phyloP scores from a whole-genome alignment of 2,888 invertebrate species.

The Malachius bipustulatus region DNA sequence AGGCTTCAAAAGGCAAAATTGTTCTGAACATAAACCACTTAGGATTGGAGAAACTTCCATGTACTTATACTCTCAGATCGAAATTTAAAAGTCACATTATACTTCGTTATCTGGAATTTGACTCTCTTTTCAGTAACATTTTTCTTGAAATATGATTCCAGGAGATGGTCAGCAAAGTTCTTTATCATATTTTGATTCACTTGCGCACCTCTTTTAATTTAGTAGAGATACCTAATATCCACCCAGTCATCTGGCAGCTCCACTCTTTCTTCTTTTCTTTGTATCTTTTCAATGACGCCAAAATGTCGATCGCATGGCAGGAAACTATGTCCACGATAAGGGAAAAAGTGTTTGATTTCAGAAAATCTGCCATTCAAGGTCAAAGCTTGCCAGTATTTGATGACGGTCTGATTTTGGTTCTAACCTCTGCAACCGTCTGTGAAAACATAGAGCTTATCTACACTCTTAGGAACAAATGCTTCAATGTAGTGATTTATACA shows the following conservation, averaged over 20 bases:
- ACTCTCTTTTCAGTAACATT: slow-evolving; percentile 3
- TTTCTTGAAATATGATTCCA: slow-evolving; percentile 4
- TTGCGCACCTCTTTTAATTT: slow-evolving; percentile 5
- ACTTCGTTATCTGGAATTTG: slow-evolving; percentile 6
- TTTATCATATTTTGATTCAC: slow-evolving; percentile 6
- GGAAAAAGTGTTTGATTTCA: slow-evolving; percentile 1
- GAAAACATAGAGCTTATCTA: slow-evolving; percentile 1
- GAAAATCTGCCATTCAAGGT: slow-evolving; percentile 1
- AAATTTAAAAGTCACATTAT: too few species aligned
- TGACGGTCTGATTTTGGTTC: slow-evolving; percentile 4
- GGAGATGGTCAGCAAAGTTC: slow-evolving; percentile 2
- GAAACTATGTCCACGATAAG: slow-evolving; percentile 3
- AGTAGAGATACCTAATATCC: neutral
- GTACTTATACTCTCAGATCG: too few species aligned
- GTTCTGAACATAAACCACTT: slow-evolving; percentile 1
- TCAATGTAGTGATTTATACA: slow-evolving; percentile 4
- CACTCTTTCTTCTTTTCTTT: slow-evolving; percentile 7
- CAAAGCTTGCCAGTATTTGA: slow-evolving; percentile 6
- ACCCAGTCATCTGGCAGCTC: slow-evolving; percentile 2
- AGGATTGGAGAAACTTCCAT: neutral
- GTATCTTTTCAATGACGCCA: slow-evolving; percentile 7
- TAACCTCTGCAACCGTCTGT: slow-evolving; percentile 7
- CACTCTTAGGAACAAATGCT: neutral
- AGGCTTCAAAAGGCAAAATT: slow-evolving; percentile 5
- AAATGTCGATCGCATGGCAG: slow-evolving; percentile 6